These are phyloP conservation scores for Volucella bombylans DNA, from an alignment of 2,888 invertebrate genomes.

Conservation along the genomic window DNA sequence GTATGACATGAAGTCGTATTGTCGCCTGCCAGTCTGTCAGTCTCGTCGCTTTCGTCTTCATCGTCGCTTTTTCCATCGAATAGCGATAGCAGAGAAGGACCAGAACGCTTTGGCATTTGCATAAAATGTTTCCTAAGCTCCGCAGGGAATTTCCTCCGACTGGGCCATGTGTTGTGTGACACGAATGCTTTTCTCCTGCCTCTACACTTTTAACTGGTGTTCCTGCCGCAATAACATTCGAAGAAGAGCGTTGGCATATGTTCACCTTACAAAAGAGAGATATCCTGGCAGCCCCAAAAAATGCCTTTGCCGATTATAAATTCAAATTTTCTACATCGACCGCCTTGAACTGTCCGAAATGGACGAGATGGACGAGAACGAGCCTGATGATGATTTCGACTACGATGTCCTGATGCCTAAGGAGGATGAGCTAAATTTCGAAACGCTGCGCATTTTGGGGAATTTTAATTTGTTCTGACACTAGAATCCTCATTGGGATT, in stretches of 20 bases:
- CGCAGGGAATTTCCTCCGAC: constrained; percentile 67
- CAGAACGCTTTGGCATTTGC: constrained; percentile 70
- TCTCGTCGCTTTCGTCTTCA: constrained; percentile 4
- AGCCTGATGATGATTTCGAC: constrained; percentile 47
- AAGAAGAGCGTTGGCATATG: constrained; percentile 63
- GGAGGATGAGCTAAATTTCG: constrained; percentile 35
- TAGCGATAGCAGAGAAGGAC: constrained; percentile 51
- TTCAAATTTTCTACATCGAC: constrained; percentile 51
- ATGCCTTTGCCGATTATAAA: constrained; percentile 67
- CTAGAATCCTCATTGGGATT: constrained; percentile 49
- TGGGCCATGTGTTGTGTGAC: constrained; percentile 60
- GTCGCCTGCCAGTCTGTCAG: constrained; percentile 71
- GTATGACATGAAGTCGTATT: constrained; percentile 71
- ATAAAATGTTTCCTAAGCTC: constrained; percentile 72
- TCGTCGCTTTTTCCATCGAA: constrained; percentile 43
- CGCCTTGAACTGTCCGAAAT: constrained; percentile 47
- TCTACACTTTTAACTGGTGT: not conserved
- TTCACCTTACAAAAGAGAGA: constrained; percentile 55
- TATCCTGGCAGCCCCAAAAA: constrained; percentile 50
- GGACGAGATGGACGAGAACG: constrained; percentile 22
- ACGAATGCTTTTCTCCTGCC: constrained; percentile 22
- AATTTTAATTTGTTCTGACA: constrained; percentile 69
- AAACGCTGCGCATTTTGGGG: constrained; percentile 63
- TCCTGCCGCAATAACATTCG: constrained; percentile 55
- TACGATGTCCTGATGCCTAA: constrained; percentile 15